Conservation (phyloP, 2,113 vertebrate genomes). For the Meriones unguiculatus region DNA sequence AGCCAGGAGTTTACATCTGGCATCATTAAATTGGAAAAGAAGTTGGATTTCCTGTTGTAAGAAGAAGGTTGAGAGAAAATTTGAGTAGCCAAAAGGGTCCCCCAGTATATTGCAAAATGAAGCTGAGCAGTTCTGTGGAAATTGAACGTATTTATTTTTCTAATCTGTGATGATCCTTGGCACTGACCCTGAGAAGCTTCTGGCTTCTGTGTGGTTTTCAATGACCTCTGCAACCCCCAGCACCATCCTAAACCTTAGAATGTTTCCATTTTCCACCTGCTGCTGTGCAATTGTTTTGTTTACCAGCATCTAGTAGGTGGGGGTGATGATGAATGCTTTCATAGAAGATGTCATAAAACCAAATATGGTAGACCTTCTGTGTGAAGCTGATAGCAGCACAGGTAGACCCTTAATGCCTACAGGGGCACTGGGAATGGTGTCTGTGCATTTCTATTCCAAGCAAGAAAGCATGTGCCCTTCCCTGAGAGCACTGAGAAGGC, state of each 20-base stretch:
- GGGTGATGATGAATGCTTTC: constrained; percentile 10
- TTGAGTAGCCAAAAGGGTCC: not conserved
- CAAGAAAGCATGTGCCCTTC: not conserved
- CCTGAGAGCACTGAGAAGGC: no score
- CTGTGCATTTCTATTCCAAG: not conserved
- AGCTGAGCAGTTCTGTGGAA: not conserved
- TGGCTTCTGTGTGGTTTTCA: not conserved
- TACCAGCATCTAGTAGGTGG: constrained; percentile 51
- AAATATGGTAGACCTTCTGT: not conserved
- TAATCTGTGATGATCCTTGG: not conserved
- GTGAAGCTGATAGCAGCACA: not conserved
- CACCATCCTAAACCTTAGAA: not conserved
- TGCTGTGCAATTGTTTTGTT: constrained; percentile 29
- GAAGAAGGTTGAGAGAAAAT: not conserved
- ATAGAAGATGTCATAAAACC: constrained; percentile 6
- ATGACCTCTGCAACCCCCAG: not conserved
- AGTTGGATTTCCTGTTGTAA: not conserved
- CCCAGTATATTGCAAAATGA: not conserved
- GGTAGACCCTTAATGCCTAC: not conserved
- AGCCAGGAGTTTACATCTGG: not conserved
- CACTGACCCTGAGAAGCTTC: not conserved
- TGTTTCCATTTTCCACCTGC: constrained; percentile 61
- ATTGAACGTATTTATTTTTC: not conserved
- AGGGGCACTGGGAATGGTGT: not conserved
- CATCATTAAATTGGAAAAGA: not conserved